A percentile compares a stretch with the other conserved stretches of the same genome.
These are phyloP conservation scores for Eupleurogrammus muticus DNA, from an alignment of 2,797 vertebrate species.

Conservation along the genomic window DNA sequence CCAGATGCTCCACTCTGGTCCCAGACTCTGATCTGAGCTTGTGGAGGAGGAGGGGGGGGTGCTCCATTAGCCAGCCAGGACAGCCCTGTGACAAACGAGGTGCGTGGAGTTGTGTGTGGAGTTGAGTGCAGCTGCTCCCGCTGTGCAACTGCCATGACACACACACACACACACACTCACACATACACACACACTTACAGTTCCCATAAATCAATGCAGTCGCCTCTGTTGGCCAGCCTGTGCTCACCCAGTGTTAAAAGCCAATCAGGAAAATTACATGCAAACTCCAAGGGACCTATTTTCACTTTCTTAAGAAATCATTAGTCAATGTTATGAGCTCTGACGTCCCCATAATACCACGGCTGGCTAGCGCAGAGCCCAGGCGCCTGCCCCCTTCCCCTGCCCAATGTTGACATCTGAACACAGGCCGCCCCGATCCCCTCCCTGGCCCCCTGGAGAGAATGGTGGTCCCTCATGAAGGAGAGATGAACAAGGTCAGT, in stretches of 20 bases:
- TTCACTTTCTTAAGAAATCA: conserved; percentile 89
- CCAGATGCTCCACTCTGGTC: conserved; percentile 75
- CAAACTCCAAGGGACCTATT: conserved; percentile 93
- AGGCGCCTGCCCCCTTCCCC: conserved; percentile 43
- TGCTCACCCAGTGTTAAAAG: conserved; percentile 92
- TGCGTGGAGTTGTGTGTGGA: conserved; percentile 89
- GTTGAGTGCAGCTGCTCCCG: conserved; percentile 91
- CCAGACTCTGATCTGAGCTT: conserved; percentile 75
- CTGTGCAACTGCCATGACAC: conserved; percentile 86
- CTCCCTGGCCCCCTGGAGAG: conserved; percentile 42
- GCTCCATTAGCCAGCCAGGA: conserved; percentile 89
- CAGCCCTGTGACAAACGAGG: conserved; percentile 93
- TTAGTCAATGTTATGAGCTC: conserved; percentile 87
- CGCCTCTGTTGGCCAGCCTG: conserved; percentile 82
- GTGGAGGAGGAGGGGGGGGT: conserved; percentile 48
- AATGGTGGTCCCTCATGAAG: conserved; percentile 49
- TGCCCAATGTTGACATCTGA: conserved; percentile 58
- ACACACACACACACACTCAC: conserved; percentile 43
- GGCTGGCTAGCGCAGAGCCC: conserved; percentile 65
- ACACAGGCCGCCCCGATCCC: conserved; percentile 51
- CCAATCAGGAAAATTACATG: conserved; percentile 98
- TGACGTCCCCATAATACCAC: conserved; percentile 81
- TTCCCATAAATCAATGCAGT: conserved; percentile 94
- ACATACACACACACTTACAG: conserved; percentile 34
- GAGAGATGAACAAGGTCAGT: conserved; percentile 13